A percentile compares a stretch with the other conserved stretches of the same genome.
These are phyloP conservation scores for Pyrocoelia pectoralis DNA, from an alignment of 2,888 invertebrate genomes.

Conservation along the genomic window DNA sequence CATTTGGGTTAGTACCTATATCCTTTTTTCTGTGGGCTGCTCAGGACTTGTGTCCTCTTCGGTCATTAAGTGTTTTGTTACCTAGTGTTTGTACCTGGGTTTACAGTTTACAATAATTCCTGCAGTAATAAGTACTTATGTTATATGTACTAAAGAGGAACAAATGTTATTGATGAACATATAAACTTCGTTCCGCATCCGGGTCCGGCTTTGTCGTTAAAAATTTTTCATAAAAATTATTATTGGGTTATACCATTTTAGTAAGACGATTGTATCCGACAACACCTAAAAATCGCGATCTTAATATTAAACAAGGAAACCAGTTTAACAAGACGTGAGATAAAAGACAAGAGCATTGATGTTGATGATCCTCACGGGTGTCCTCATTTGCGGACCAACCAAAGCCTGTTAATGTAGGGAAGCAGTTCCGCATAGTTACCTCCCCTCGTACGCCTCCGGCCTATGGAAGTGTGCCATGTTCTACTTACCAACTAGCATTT, in stretches of 20 bases:
- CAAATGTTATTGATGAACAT: not conserved
- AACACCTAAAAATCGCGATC: constrained; percentile 16
- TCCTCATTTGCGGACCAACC: constrained; percentile 54
- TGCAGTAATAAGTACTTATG: too few species aligned
- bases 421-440: constrained; percentile 56
- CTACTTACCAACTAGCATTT: constrained; percentile 52
- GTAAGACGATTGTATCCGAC: constrained; percentile 10
- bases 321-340: constrained; percentile 34
- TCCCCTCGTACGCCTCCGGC: constrained; percentile 41
- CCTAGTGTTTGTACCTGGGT: too few species aligned
- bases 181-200: not conserved
- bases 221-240: constrained; percentile 1
- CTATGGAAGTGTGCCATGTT: constrained; percentile 54
- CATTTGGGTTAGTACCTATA: too few species aligned
- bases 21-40: too few species aligned
- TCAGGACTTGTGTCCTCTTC: too few species aligned
- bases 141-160: too few species aligned
- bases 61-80: too few species aligned
- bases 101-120: too few species aligned
- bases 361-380: constrained; percentile 45
- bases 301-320: constrained; percentile 31
- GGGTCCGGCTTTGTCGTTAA: constrained; percentile 14
- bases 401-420: constrained; percentile 57
- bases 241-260: not conserved
- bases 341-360: constrained; percentile 34